Conservation (phyloP, 2,888 invertebrate species). For the Dynastes maya region DNA sequence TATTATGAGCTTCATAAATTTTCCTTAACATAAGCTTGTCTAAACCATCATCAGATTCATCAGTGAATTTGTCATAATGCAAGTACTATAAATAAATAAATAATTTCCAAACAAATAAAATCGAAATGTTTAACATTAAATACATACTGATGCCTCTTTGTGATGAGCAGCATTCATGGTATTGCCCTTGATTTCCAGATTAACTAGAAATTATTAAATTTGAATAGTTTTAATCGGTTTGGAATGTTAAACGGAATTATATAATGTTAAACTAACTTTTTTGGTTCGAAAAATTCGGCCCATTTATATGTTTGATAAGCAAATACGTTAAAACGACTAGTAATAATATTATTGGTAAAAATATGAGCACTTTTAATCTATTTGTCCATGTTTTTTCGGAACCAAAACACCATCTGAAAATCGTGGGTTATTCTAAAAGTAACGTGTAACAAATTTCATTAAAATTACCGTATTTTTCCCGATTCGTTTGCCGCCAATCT, state of each 20-base stretch:
- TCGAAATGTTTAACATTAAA: background rate
- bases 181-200: background rate
- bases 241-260: background rate
- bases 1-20: slow-evolving; percentile 21
- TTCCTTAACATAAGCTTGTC: background rate
- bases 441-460: background rate
- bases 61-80: slow-evolving; percentile 1
- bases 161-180: background rate
- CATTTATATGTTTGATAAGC: slow-evolving; percentile 19
- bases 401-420: slow-evolving; percentile 70
- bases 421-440: background rate
- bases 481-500: slow-evolving; percentile 70
- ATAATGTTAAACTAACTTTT: slow-evolving; percentile 1
- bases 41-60: background rate
- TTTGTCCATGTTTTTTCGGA: slow-evolving; percentile 69
- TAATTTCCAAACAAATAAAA: too few species aligned
- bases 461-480: slow-evolving; percentile 70
- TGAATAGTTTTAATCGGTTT: background rate
- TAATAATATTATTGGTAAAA: slow-evolving; percentile 66
- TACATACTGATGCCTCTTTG: background rate
- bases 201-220: background rate
- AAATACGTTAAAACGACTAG: slow-evolving; percentile 27
- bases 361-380: slow-evolving; percentile 68
- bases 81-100: slow-evolving; percentile 20
- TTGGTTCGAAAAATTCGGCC: slow-evolving; percentile 3